Conservation (phyloP, 2,888 invertebrate species). For the Lepidonotus clava region DNA sequence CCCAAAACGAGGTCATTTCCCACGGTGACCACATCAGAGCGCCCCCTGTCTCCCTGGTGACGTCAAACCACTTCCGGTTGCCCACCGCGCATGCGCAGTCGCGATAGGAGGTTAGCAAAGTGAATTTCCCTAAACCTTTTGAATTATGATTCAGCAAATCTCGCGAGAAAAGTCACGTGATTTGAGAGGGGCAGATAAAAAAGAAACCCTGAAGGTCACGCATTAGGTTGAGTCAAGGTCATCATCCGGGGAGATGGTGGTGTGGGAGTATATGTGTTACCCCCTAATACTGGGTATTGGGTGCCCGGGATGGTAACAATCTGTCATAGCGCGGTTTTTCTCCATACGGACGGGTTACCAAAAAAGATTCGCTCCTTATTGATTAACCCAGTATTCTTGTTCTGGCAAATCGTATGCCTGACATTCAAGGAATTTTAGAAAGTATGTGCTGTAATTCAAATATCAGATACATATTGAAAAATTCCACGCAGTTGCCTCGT, state of each 20-base stretch:
- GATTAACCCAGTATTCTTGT: too few relatives aligned
- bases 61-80: background rate
- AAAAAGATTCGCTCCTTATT: too few relatives aligned
- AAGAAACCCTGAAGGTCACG: background rate
- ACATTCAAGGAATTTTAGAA: too few relatives aligned
- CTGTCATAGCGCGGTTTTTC: too few relatives aligned
- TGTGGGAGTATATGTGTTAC: background rate
- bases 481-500: too few relatives aligned
- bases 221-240: background rate
- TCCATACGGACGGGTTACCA: too few relatives aligned
- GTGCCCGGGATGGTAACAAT: too few relatives aligned
- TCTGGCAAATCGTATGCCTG: too few relatives aligned
- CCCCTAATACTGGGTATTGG: background rate
- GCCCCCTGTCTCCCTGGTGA: background rate
- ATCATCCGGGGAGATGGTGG: background rate
- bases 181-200: background rate
- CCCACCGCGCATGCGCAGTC: constrained; percentile 2
- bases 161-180: background rate
- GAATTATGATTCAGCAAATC: background rate
- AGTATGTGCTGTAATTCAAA: too few relatives aligned
- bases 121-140: background rate
- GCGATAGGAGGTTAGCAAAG: background rate
- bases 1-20: background rate
- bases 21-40: background rate
- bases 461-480: too few relatives aligned